Base-by-base conservation (phyloP, 2,113 vertebrate genomes). In the Nerophis ophidion region DNA sequence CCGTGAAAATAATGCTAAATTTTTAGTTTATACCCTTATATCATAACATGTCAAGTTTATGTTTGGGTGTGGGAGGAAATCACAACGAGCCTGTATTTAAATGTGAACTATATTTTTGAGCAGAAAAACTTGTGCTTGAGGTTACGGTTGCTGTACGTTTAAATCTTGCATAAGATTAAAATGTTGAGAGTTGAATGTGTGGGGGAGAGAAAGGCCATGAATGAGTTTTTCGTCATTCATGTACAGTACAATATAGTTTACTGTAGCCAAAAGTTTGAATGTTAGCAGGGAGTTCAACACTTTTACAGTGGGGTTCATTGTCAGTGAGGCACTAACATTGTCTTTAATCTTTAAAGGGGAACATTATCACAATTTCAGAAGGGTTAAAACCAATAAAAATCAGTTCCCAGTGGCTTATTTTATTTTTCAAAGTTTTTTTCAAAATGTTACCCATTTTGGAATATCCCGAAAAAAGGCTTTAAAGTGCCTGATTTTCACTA, bases 1-100 rank as follows among this genome's bases (percentile, higher is more conserved):
- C 12, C 68, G 54, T 61, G 42, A 38, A 34, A 60, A 52, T 45
- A 70, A 54, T 60, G 12, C 42, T 7, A 15, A n/a, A 61, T 53
- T 6, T 19, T 17, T 0, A 9, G 17, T 19, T 19, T 51, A 6
- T 19, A 26, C 2, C 7, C n/a, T 8, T 16, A 8, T 8, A 9
- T 48, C 16, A 8, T 48, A 16, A 48, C 7, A 1, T n/a, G 16
- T 15, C n/a, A 48, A 48, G 47, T 15, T 16, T 48, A 48, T 16
- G n/a, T 14, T 47, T 40, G 38, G 46, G 4, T 47, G 46, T 6
- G 46, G 15, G 46, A 47, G 15, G 46, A 14, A 47, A n/a, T n/a
- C 1, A 47, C 6, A 47, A 1, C 10, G 15, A n/a, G 5, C 48
- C 3, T 16, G 8, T 5, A 7, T 48, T 40, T 48, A 17, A 48